phyloP scores from a whole-genome alignment of 2,888 invertebrate species.

The Agriopis marginaria region DNA sequence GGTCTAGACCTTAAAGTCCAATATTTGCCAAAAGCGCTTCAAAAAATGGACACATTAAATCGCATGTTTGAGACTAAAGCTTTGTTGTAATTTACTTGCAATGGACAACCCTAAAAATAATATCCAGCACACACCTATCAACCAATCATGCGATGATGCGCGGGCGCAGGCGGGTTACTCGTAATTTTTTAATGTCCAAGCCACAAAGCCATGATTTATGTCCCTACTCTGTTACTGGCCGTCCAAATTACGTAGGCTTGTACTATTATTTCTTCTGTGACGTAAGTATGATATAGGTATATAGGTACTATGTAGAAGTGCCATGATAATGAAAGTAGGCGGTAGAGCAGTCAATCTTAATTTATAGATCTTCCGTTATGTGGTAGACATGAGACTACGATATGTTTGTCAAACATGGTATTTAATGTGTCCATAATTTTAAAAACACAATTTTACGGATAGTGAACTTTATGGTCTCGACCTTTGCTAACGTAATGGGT shows the following conservation, averaged over 20 bases:
- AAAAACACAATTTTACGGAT: too few relatives aligned
- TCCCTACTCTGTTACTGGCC: slow-evolving; percentile 20
- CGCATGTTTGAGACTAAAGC: too few relatives aligned
- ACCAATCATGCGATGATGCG: slow-evolving; percentile 49
- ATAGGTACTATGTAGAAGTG: background rate
- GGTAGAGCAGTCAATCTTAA: slow-evolving; percentile 1
- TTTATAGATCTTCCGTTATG: slow-evolving; percentile 3
- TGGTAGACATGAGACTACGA: too few relatives aligned
- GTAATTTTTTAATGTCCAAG: slow-evolving; percentile 39
- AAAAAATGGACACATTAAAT: too few relatives aligned
- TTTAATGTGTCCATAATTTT: too few relatives aligned
- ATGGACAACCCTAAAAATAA: slow-evolving; percentile 34
- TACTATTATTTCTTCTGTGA: background rate
- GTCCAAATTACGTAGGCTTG: background rate
- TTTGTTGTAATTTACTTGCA: background rate
- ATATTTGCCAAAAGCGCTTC: too few relatives aligned
- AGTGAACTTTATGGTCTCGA: too few relatives aligned
- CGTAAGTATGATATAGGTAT: background rate
- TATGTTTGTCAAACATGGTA: too few relatives aligned
- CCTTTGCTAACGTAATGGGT: too few relatives aligned
- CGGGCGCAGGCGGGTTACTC: slow-evolving; percentile 52
- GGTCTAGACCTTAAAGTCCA: too few relatives aligned
- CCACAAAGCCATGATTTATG: slow-evolving; percentile 42
- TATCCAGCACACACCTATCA: slow-evolving; percentile 27
- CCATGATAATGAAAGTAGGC: slow-evolving; percentile 26